Conservation (phyloP, 2,888 invertebrate genomes). For the Hydriomena furcata region DNA sequence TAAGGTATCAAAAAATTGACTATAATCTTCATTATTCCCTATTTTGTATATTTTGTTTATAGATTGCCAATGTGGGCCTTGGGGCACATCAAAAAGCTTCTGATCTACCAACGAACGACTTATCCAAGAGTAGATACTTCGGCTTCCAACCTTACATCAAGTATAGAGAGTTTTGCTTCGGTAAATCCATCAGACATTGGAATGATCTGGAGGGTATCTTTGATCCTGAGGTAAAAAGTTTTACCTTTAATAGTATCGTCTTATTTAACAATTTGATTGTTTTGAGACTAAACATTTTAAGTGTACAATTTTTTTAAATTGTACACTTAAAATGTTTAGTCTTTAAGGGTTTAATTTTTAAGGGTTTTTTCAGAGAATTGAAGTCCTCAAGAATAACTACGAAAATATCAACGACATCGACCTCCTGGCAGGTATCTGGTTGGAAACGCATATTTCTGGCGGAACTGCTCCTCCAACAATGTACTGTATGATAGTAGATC, state of each 20-base stretch:
- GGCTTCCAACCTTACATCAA: slow-evolving; percentile 94
- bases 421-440: slow-evolving; percentile 93
- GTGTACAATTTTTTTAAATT: no score
- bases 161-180: slow-evolving; percentile 90
- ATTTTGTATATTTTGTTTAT: slow-evolving; percentile 20
- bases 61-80: slow-evolving; percentile 52
- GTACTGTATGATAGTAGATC: slow-evolving; percentile 94
- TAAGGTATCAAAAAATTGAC: no score
- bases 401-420: slow-evolving; percentile 91
- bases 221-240: slow-evolving; percentile 52
- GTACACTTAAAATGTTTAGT: no score
- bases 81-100: slow-evolving; percentile 50
- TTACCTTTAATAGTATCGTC: no score
- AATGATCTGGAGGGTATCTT: slow-evolving; percentile 42
- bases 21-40: not conserved
- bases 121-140: slow-evolving; percentile 86
- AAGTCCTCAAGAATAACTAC: slow-evolving; percentile 50
- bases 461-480: slow-evolving; percentile 95
- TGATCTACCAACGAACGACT: slow-evolving; percentile 54
- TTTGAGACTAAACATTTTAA: no score
- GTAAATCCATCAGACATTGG: slow-evolving; percentile 84
- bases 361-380: slow-evolving; percentile 53
- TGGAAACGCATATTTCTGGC: slow-evolving; percentile 90
- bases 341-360: no score
- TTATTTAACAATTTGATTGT: no score